Evolutionary conservation across 2,113 vertebrate species (phyloP), one percentile per base, ranked within the genome.

Genomic region (Otis tarda): DNA sequence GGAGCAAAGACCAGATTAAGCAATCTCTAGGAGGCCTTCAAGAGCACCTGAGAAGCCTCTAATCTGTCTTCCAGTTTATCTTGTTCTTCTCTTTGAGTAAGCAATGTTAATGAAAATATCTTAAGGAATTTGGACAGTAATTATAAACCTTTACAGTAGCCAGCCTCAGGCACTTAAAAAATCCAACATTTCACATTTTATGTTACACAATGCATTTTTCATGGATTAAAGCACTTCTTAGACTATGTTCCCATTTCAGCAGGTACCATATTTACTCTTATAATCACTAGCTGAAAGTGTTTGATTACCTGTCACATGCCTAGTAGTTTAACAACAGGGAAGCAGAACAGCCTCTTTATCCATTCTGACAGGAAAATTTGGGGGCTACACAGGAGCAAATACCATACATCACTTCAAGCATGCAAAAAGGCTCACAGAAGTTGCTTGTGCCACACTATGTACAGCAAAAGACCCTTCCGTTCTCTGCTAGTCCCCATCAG

Each of bases 11-110:
- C 3, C 63, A 94, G 2, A 4, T 60, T 53, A 92, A 80, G 56
- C 56, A 90, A 71, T 41, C 59, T 56, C 37, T 47, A 93, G 39
- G 24, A 84, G 17, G 90, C 41, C 21, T 89, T 69, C 47, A 63
- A 77, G n/a, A 95, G 64, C 47, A 80, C 33, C 55, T 70, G 28
- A 86, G 64, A 70, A 93, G 33, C 30, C 56, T 90, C 47, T 87
- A 78, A 92, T 71, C 73, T 88, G 14, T 49, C 59, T 96, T 83
- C 35, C 63, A 86, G 63, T 94, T 93, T 83, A 86, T 81, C 80
- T 92, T 90, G 85, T 74, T 94, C 59, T 87, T 83, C 52, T 50
- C 39, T 69, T 78, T 11, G 28, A 90, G 21, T 43, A 68, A 56
- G 47, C 52, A 96, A 94, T 83, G 71, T 39, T 71, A 90, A 92